A percentile compares a stretch with the other conserved stretches of the same genome.
phyloP scores from a whole-genome alignment of 2,797 vertebrate species.

The Artibeus jamaicensis region DNA sequence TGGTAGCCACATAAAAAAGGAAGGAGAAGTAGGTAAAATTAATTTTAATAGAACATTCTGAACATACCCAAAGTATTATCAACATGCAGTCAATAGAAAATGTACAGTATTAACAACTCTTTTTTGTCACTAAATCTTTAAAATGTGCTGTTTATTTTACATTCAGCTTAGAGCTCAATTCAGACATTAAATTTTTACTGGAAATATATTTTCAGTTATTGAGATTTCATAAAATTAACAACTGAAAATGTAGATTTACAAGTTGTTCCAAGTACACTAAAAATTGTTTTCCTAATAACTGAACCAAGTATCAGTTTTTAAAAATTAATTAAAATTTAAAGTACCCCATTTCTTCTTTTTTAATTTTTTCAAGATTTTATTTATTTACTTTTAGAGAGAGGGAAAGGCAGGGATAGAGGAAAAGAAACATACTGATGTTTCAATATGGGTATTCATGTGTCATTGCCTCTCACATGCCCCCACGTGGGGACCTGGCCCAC shows the following conservation, averaged over 20 bases:
- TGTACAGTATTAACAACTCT: background rate
- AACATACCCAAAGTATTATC: background rate
- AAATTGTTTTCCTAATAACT: conserved; percentile 13
- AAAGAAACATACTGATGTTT: too few species aligned
- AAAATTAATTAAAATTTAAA: background rate
- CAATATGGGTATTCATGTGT: too few species aligned
- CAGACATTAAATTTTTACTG: background rate
- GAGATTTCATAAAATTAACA: background rate
- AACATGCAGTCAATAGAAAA: background rate
- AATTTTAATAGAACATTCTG: background rate
- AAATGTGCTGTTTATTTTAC: conserved; percentile 38
- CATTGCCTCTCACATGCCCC: too few species aligned
- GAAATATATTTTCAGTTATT: background rate
- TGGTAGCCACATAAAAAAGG: background rate
- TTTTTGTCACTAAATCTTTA: background rate
- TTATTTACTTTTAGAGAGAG: too few species aligned
- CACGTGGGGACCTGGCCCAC: too few species aligned
- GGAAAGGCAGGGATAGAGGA: too few species aligned
- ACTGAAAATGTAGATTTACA: background rate
- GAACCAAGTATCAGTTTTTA: background rate
- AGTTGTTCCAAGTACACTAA: background rate
- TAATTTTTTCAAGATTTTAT: too few species aligned
- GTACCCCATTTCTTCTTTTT: background rate
- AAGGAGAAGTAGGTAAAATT: background rate
- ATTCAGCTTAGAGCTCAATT: background rate